phyloP scores from a whole-genome alignment of 2,797 vertebrate genomes.

The Lutjanus argentimaculatus region DNA sequence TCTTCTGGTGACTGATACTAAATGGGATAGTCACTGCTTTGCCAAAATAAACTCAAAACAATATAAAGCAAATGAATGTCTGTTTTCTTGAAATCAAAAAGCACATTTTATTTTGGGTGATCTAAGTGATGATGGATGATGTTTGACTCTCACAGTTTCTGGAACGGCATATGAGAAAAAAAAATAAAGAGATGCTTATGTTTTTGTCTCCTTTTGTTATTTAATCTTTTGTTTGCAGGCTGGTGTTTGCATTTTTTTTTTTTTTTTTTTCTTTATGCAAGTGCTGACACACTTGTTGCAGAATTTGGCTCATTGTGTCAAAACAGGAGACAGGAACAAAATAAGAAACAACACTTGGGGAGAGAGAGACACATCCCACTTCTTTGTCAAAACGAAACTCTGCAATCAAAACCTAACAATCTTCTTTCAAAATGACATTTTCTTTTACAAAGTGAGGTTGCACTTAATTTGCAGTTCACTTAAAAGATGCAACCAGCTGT shows the following conservation, averaged over 20 bases:
- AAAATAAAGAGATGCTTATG: slow-evolving; percentile 80
- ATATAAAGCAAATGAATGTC: slow-evolving; percentile 84
- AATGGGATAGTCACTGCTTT: slow-evolving; percentile 88
- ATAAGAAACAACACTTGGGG: too few species aligned
- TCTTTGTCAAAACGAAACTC: too few species aligned
- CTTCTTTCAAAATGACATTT: too few species aligned
- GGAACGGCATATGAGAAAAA: slow-evolving; percentile 69
- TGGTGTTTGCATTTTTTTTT: neutral
- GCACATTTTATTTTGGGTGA: slow-evolving; percentile 69
- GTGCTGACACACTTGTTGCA: too few species aligned
- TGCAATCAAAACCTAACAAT: too few species aligned
- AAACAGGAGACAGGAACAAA: too few species aligned
- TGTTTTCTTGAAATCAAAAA: slow-evolving; percentile 68
- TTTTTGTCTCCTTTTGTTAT: slow-evolving; percentile 64
- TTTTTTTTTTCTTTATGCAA: too few species aligned
- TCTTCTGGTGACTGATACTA: slow-evolving; percentile 81
- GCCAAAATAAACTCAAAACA: slow-evolving; percentile 91
- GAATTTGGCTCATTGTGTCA: too few species aligned
- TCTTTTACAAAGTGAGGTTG: too few species aligned
- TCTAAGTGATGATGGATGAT: slow-evolving; percentile 46
- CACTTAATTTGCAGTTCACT: too few species aligned
- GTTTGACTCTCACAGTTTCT: slow-evolving; percentile 71
- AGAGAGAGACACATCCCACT: too few species aligned
- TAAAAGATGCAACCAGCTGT: too few species aligned
- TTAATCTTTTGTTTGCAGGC: slow-evolving; percentile 24